A percentile compares a stretch with the other conserved stretches of the same genome.
These are phyloP conservation scores for Protobothrops flavoviridis DNA, from an alignment of 2,113 vertebrate genomes.

Conservation along the genomic window DNA sequence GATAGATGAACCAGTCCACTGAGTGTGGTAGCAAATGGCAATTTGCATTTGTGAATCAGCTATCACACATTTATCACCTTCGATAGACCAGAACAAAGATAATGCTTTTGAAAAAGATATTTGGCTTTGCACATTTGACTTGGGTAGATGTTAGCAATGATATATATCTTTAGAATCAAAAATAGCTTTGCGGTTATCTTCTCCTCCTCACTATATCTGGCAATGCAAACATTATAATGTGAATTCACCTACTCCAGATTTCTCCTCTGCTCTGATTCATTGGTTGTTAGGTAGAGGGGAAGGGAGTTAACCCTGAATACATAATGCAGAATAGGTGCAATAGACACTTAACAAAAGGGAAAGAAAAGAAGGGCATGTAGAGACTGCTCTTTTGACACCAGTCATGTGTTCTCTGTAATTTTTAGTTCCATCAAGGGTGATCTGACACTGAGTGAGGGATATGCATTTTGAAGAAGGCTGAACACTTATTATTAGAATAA, in stretches of 20 bases:
- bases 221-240: neutral
- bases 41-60: neutral
- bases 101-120: neutral
- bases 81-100: neutral
- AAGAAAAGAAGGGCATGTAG: neutral
- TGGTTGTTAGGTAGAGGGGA: neutral
- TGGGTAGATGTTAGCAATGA: neutral
- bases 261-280: neutral
- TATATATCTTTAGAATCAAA: neutral
- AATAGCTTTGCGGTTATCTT: neutral
- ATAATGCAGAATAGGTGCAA: neutral
- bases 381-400: neutral
- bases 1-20: neutral
- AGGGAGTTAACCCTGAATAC: neutral
- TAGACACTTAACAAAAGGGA: neutral
- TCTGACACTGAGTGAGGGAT: neutral
- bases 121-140: neutral
- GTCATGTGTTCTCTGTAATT: neutral
- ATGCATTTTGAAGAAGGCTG: neutral
- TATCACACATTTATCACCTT: neutral
- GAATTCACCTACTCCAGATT: neutral
- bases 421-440: neutral
- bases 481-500: neutral
- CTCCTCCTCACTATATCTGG: neutral
- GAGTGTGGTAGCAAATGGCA: neutral